These are phyloP conservation scores for Anthophora plumipes DNA, from an alignment of 2,888 invertebrate species.

Conservation along the genomic window DNA sequence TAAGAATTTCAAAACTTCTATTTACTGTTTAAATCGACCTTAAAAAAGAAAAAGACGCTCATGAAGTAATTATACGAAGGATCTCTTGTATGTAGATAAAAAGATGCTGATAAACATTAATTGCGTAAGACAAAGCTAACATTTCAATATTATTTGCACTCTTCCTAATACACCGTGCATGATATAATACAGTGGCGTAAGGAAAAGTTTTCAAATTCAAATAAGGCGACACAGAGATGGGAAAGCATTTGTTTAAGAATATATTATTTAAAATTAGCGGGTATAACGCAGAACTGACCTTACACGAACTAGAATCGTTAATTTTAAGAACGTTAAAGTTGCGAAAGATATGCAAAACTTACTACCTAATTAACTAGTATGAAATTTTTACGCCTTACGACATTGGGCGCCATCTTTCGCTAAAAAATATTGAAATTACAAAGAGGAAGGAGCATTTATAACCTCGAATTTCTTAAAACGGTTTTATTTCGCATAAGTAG, in stretches of 20 bases:
- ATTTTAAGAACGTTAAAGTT: background rate
- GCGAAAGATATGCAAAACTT: background rate
- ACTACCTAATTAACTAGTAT: background rate
- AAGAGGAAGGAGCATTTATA: constrained; percentile 16
- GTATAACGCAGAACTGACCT: background rate
- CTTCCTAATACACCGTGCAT: background rate
- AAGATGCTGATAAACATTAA: background rate
- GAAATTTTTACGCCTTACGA: background rate
- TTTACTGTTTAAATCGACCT: too few species aligned
- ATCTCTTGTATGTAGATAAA: background rate
- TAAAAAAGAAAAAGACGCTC: background rate
- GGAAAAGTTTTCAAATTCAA: background rate
- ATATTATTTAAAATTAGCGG: background rate
- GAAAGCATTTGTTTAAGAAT: background rate
- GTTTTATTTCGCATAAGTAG: background rate
- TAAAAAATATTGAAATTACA: background rate
- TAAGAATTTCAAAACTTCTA: background rate
- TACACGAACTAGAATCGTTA: background rate
- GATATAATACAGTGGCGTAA: background rate
- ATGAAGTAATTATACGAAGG: background rate
- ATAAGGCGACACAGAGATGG: background rate
- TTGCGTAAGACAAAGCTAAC: constrained; percentile 2
- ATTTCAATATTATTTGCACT: constrained; percentile 12
- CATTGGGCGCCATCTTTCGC: constrained; percentile 42
- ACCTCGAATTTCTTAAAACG: constrained; percentile 41